A percentile compares a stretch with the other conserved stretches of the same genome.
These are phyloP conservation scores for Drosophila putrida DNA, from an alignment of 2,888 invertebrate species.

Conservation along the genomic window DNA sequence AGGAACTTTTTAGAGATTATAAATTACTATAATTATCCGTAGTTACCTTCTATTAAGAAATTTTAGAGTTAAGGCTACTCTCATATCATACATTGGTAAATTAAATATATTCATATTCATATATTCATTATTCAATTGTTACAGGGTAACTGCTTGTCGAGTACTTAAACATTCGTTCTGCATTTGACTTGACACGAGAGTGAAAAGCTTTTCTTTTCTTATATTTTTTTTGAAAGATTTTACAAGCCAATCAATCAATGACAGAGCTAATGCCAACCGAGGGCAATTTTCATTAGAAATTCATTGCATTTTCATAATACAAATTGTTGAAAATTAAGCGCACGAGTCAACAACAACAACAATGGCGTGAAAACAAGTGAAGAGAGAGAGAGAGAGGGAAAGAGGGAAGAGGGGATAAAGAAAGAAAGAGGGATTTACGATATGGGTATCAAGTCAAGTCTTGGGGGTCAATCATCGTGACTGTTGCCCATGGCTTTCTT, in stretches of 20 bases:
- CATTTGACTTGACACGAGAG: constrained; percentile 54
- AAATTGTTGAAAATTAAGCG: constrained; percentile 79
- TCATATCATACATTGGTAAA: too few relatives aligned
- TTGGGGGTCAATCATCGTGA: constrained; percentile 59
- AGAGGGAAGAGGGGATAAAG: background rate
- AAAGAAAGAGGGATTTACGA: constrained; percentile 1
- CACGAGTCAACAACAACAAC: constrained; percentile 72
- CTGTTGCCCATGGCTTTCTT: constrained; percentile 21
- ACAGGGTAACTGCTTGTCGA: constrained; percentile 17
- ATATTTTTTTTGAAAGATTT: constrained; percentile 46
- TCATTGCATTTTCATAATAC: constrained; percentile 67
- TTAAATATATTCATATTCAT: too few relatives aligned
- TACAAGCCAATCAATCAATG: constrained; percentile 83
- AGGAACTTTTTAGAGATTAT: too few relatives aligned
- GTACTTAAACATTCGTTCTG: background rate
- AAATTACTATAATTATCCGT: too few relatives aligned
- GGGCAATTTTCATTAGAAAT: constrained; percentile 71
- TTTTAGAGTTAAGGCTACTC: too few relatives aligned
- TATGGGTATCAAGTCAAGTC: constrained; percentile 3
- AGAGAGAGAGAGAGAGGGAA: constrained; percentile 10
- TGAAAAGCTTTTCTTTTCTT: constrained; percentile 67
- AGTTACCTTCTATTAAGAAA: too few relatives aligned
- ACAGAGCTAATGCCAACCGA: constrained; percentile 58
- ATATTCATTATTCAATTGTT: too few relatives aligned
- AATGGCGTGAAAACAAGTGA: constrained; percentile 81